Evolutionary conservation across 2,888 invertebrate species (phyloP).

Genomic region (Thalpophila matura): DNA sequence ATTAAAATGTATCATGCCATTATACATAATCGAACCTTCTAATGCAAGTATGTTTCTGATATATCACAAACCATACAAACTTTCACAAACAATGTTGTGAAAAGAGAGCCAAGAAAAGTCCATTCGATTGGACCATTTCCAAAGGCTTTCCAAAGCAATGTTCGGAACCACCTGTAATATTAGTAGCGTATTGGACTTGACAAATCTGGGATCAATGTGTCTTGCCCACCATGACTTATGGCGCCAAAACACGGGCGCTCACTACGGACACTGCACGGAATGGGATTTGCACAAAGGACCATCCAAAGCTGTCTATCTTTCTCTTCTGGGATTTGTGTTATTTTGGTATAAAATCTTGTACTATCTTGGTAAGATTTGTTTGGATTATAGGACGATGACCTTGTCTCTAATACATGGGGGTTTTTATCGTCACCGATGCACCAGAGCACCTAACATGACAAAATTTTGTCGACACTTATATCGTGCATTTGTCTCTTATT

Average conservation of each 20-base stretch:
- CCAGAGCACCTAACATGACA: too few species aligned
- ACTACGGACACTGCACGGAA: constrained; percentile 35
- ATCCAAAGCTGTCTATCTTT: constrained; percentile 38
- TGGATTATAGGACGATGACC: not conserved
- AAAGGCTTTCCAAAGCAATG: constrained; percentile 37
- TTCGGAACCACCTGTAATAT: constrained; percentile 51
- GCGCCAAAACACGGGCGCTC: constrained; percentile 42
- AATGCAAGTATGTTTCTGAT: not conserved
- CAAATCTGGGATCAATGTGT: constrained; percentile 55
- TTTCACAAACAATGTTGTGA: constrained; percentile 24
- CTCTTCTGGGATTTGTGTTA: constrained; percentile 38
- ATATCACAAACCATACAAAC: constrained; percentile 27
- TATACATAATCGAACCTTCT: not conserved
- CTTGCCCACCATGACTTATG: constrained; percentile 53
- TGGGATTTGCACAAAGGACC: constrained; percentile 50
- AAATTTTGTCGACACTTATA: too few species aligned
- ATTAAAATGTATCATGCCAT: too few species aligned
- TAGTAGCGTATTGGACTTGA: constrained; percentile 52
- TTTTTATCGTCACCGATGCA: not conserved
- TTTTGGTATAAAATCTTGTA: constrained; percentile 22
- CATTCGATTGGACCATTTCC: constrained; percentile 54
- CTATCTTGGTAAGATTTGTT: constrained; percentile 12
- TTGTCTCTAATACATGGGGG: not conserved
- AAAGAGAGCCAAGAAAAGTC: constrained; percentile 48
- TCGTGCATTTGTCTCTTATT: too few species aligned